Evolutionary conservation across 2,113 vertebrate species (phyloP).

Genomic region (Hypocryptadius cinnamomeus): DNA sequence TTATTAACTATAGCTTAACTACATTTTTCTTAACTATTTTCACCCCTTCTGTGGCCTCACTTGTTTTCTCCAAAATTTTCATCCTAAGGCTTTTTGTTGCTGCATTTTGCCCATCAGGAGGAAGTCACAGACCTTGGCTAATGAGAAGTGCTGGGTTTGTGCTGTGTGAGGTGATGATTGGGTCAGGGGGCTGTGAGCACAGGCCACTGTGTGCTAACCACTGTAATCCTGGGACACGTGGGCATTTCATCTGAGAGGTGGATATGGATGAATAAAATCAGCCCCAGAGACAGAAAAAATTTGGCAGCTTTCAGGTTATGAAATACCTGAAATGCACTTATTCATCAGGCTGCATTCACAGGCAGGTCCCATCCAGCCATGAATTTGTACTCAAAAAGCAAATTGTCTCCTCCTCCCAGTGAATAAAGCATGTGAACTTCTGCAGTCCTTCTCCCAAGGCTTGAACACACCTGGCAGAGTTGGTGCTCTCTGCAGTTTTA

Average conservation of each 20-base stretch:
- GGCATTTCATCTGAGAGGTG: neutral
- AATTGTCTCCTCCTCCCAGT: neutral
- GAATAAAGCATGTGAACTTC: neutral
- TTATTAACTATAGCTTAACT: too few relatives aligned
- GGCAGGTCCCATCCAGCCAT: neutral
- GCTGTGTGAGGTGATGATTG: fast-evolving
- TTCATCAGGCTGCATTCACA: neutral
- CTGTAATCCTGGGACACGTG: fast-evolving
- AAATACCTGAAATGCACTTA: neutral
- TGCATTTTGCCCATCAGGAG: neutral
- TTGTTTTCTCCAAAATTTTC: neutral
- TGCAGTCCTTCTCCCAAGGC: neutral
- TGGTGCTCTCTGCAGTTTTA: neutral
- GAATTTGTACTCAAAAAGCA: neutral
- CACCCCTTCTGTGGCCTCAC: neutral
- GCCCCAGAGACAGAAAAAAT: neutral
- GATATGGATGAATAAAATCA: neutral
- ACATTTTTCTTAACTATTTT: neutral
- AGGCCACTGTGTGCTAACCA: neutral
- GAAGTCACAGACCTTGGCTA: neutral
- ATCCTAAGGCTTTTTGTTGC: neutral
- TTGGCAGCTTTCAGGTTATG: neutral
- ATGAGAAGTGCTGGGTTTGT: neutral
- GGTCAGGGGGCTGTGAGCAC: fast-evolving
- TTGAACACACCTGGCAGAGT: fast-evolving